Evolutionary conservation across 2,113 vertebrate genomes (phyloP).

Genomic region (Puntigrus tetrazona): DNA sequence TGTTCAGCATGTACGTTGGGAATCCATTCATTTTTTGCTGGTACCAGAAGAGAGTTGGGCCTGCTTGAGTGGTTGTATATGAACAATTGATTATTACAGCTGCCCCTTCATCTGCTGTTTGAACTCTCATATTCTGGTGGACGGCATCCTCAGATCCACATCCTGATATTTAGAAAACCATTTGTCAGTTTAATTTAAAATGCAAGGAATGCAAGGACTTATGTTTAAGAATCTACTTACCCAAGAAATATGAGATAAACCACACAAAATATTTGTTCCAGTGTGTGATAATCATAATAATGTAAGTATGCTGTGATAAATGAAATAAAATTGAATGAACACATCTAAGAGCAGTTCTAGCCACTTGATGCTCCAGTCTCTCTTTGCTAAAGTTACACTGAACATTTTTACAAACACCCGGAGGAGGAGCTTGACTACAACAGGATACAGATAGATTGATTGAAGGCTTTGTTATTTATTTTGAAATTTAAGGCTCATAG

Average conservation of each 20-base stretch:
- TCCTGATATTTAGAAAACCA: not conserved
- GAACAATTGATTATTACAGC: not conserved
- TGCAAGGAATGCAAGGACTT: not conserved
- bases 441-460: too few relatives aligned
- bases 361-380: not conserved
- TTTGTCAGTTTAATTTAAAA: not conserved
- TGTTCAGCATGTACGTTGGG: not conserved
- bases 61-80: not conserved
- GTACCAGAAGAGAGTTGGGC: slow-evolving; percentile 14
- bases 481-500: not conserved
- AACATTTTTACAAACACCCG: not conserved
- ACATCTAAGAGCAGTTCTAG: not conserved
- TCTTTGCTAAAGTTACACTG: not conserved
- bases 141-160: not conserved
- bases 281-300: not conserved
- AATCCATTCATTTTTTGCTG: not conserved
- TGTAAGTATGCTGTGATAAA: not conserved
- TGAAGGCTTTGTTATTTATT: not conserved
- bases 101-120: not conserved
- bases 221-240: not conserved
- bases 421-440: not conserved
- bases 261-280: not conserved
- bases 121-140: not conserved
- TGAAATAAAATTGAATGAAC: not conserved
- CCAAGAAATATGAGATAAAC: not conserved